Evolutionary conservation across 2,888 invertebrate species (phyloP).

Genomic region (Drosophila histrio): DNA sequence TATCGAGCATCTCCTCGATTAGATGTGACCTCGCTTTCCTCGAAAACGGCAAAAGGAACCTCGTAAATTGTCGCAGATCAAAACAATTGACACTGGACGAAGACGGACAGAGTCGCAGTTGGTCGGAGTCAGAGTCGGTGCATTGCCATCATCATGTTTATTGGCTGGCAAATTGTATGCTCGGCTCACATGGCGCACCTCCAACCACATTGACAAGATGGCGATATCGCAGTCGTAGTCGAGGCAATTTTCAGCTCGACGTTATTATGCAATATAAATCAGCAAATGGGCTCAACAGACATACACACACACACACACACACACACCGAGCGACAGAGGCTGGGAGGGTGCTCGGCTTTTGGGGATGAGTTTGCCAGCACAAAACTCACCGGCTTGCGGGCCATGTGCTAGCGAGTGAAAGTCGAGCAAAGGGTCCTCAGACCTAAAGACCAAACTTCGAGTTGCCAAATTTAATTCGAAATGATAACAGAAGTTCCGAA

Average conservation of each 20-base stretch:
- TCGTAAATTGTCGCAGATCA: conserved; percentile 72
- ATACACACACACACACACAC: conserved; percentile 16
- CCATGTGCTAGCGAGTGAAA: conserved; percentile 27
- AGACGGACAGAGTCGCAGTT: conserved; percentile 15
- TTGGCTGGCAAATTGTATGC: conserved; percentile 78
- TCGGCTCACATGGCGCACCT: conserved; percentile 42
- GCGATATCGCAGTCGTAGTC: conserved; percentile 48
- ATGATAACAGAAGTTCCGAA: conserved; percentile 76
- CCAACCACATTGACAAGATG: conserved; percentile 48
- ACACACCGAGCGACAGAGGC: neutral
- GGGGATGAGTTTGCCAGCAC: conserved; percentile 24
- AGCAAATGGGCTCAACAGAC: conserved; percentile 73
- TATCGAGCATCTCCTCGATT: conserved; percentile 57
- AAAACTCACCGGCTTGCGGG: neutral
- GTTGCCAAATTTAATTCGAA: conserved; percentile 71
- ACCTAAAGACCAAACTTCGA: neutral
- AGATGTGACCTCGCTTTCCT: conserved; percentile 47
- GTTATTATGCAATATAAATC: conserved; percentile 83
- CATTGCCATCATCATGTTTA: conserved; percentile 66
- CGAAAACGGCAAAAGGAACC: conserved; percentile 20
- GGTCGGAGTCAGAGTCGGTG: conserved; percentile 46
- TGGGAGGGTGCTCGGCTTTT: conserved; percentile 2
- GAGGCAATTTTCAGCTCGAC: conserved; percentile 76
- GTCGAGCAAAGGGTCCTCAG: conserved; percentile 4
- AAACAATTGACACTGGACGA: conserved; percentile 63